Conservation (phyloP, 2,888 invertebrate species). For the Conops quadrifasciatus region DNA sequence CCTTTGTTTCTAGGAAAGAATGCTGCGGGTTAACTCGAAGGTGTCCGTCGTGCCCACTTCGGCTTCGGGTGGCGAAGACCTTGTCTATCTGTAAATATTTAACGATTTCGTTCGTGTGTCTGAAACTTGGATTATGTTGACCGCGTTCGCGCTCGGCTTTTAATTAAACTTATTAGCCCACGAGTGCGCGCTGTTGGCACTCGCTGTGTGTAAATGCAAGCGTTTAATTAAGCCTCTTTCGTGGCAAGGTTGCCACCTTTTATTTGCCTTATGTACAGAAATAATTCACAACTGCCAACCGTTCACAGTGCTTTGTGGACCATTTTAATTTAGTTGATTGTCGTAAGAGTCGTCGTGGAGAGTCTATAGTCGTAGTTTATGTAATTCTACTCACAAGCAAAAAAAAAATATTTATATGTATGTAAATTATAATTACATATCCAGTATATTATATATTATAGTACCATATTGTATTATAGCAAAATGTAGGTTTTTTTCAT, state of each 20-base stretch:
- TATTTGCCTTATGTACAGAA: conserved; percentile 33
- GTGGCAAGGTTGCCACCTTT: conserved; percentile 1
- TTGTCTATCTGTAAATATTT: conserved; percentile 58
- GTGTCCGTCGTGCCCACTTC: conserved; percentile 41
- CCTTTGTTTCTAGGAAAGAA: conserved; percentile 62
- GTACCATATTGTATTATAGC: too few relatives aligned
- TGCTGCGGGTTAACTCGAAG: conserved; percentile 48
- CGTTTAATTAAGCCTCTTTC: background rate
- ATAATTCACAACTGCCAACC: background rate
- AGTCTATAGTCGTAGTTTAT: too few relatives aligned
- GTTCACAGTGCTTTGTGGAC: too few relatives aligned
- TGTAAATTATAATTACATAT: too few relatives aligned
- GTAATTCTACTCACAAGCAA: too few relatives aligned
- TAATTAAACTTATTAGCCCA: background rate
- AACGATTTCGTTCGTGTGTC: background rate
- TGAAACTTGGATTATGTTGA: background rate
- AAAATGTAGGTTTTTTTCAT: too few relatives aligned
- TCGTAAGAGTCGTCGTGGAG: too few relatives aligned
- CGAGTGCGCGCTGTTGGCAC: background rate
- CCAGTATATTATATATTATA: too few relatives aligned
- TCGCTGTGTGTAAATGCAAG: background rate
- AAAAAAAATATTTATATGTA: too few relatives aligned
- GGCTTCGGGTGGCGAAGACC: conserved; percentile 48
- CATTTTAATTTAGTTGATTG: too few relatives aligned
- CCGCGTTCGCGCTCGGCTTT: conserved; percentile 2